phyloP scores from a whole-genome alignment of 1,140 invertebrate species.

The Heliconius melpomene region DNA sequence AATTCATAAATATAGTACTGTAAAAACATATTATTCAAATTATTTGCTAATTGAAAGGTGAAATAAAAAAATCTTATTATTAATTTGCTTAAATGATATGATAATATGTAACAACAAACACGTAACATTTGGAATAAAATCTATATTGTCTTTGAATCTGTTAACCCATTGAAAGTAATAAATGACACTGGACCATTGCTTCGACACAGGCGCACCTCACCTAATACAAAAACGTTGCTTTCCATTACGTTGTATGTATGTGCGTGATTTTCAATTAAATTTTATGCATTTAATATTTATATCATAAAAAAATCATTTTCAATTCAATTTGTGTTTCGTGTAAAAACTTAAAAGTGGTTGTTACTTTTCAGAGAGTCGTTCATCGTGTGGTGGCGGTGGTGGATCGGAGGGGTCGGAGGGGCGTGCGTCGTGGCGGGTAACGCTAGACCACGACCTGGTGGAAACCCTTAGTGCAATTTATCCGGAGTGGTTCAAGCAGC shows the following conservation, averaged over 20 bases:
- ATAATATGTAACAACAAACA: background rate
- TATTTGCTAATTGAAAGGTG: no score
- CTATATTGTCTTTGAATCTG: background rate
- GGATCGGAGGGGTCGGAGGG: constrained; percentile 85
- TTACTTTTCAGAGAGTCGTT: constrained; percentile 86
- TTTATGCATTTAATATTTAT: no score
- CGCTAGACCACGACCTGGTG: constrained; percentile 93
- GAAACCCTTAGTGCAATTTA: constrained; percentile 94
- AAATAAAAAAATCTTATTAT: background rate
- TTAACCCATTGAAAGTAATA: background rate
- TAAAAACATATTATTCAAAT: no score
- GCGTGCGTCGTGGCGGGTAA: constrained; percentile 93
- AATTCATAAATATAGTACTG: background rate
- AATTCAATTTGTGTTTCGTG: background rate
- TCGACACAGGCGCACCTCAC: background rate
- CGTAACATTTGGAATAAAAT: background rate
- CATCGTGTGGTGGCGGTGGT: constrained; percentile 79
- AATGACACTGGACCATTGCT: background rate
- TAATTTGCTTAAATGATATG: background rate
- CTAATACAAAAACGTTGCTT: background rate
- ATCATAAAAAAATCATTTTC: no score
- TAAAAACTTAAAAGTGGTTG: background rate
- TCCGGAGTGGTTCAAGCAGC: constrained; percentile 92
- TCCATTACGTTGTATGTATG: background rate
- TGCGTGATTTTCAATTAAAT: background rate